These are phyloP conservation scores for Atractosteus spatula DNA, from an alignment of 2,113 vertebrate genomes.

Conservation along the genomic window DNA sequence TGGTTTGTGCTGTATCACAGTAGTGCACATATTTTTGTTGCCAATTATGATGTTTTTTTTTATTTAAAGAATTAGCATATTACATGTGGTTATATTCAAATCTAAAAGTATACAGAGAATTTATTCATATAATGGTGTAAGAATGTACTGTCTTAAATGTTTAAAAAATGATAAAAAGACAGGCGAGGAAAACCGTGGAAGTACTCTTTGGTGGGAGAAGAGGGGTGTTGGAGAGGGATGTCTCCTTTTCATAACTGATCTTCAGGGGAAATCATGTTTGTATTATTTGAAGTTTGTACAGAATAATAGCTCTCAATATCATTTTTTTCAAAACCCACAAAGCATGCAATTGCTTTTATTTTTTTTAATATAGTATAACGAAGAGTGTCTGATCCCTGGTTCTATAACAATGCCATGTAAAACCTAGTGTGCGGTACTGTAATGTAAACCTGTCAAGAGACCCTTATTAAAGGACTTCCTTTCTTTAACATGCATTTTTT, in stretches of 20 bases:
- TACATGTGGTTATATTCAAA: slow-evolving; percentile 25
- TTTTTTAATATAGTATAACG: slow-evolving; percentile 8
- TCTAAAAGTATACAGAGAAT: slow-evolving; percentile 26
- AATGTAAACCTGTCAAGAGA: slow-evolving; percentile 23
- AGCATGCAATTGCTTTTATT: slow-evolving; percentile 11
- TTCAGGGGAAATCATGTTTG: slow-evolving; percentile 3
- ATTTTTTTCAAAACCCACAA: slow-evolving; percentile 1
- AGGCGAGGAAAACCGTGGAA: slow-evolving; percentile 22
- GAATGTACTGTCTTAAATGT: slow-evolving; percentile 23
- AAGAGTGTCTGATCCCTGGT: slow-evolving; percentile 1
- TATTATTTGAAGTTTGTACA: slow-evolving; percentile 20
- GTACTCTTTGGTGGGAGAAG: slow-evolving; percentile 1
- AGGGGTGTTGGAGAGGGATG: not conserved
- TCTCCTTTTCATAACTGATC: not conserved
- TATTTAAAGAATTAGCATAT: slow-evolving; percentile 29
- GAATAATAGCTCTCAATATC: slow-evolving; percentile 5
- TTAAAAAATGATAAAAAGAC: not conserved
- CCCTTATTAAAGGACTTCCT: slow-evolving; percentile 17
- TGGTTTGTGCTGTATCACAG: slow-evolving; percentile 24
- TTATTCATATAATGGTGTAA: slow-evolving; percentile 31
- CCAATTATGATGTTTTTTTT: slow-evolving; percentile 28
- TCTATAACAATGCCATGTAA: not conserved
- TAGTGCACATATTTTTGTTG: slow-evolving; percentile 37
- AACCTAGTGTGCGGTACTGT: not conserved
- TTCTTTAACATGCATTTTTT: slow-evolving; percentile 6